These are phyloP conservation scores for Drosophila nigricruria DNA, from an alignment of 2,888 invertebrate genomes.

Conservation along the genomic window DNA sequence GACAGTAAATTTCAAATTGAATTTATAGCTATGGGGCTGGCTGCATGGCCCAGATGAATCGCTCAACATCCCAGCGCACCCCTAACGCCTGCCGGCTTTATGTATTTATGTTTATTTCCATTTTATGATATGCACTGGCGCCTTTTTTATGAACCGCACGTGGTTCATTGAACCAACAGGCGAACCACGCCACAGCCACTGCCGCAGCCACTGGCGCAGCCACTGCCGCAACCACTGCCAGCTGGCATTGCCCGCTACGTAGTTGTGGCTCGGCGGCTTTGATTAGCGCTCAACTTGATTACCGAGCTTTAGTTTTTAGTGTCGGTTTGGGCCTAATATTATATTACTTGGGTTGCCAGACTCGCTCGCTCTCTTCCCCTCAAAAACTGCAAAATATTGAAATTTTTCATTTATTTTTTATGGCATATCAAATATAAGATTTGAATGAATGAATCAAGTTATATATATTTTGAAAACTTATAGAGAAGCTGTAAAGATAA, in stretches of 20 bases:
- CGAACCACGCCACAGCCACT: neutral
- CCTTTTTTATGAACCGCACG: constrained; percentile 57
- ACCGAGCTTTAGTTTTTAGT: constrained; percentile 47
- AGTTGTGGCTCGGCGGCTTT: constrained; percentile 22
- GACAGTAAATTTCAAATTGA: constrained; percentile 76
- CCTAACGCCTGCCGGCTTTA: constrained; percentile 40
- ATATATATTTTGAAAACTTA: neutral
- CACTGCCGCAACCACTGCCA: constrained; percentile 5
- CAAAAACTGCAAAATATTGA: neutral
- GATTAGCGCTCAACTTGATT: constrained; percentile 50
- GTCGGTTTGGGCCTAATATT: constrained; percentile 22
- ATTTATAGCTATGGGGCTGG: constrained; percentile 65
- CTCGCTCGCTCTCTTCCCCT: neutral
- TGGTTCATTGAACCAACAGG: constrained; percentile 65
- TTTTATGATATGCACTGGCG: constrained; percentile 69
- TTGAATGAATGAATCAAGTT: neutral
- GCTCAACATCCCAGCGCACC: constrained; percentile 18
- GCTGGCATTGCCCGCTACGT: constrained; percentile 1
- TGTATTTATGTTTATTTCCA: constrained; percentile 72
- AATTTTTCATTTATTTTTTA: constrained; percentile 6
- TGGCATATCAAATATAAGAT: neutral
- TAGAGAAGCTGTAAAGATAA: neutral
- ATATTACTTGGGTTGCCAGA: constrained; percentile 12
- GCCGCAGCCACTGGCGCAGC: neutral
- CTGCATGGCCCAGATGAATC: constrained; percentile 31